A percentile compares a stretch with the other conserved stretches of the same genome.
These are phyloP conservation scores for Pterocles orientalis DNA, from an alignment of 2,113 vertebrate species.

Conservation along the genomic window DNA sequence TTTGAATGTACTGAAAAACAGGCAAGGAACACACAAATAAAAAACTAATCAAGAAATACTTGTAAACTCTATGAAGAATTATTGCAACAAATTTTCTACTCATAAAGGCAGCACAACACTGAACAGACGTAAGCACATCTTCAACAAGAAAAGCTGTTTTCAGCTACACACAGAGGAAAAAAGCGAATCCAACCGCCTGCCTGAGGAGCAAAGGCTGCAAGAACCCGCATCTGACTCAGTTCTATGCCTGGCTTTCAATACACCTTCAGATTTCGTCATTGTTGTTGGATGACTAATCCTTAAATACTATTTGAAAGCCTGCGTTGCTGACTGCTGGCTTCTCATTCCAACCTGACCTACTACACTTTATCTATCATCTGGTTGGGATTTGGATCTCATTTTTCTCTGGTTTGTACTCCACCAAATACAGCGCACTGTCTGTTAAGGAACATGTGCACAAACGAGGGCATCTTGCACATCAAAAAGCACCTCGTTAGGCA, in stretches of 20 bases:
- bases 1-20: background rate
- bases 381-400: background rate
- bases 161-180: background rate
- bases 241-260: background rate
- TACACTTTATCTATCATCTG: background rate
- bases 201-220: background rate
- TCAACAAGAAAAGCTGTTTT: background rate
- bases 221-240: background rate
- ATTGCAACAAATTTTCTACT: background rate
- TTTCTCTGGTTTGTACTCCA: background rate
- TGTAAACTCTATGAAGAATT: background rate
- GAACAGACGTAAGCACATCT: background rate
- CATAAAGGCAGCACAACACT: background rate
- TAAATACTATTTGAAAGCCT: background rate
- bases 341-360: background rate
- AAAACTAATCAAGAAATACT: background rate
- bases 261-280: background rate
- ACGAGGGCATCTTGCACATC: background rate
- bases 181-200: accelerated
- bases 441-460: accelerated
- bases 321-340: background rate
- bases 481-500: background rate
- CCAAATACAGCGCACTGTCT: accelerated
- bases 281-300: conserved; percentile 12
- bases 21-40: background rate